A percentile compares a stretch with the other conserved stretches of the same genome.
These are phyloP conservation scores for Actenoides hombroni DNA, from an alignment of 2,113 vertebrate species.

Conservation along the genomic window DNA sequence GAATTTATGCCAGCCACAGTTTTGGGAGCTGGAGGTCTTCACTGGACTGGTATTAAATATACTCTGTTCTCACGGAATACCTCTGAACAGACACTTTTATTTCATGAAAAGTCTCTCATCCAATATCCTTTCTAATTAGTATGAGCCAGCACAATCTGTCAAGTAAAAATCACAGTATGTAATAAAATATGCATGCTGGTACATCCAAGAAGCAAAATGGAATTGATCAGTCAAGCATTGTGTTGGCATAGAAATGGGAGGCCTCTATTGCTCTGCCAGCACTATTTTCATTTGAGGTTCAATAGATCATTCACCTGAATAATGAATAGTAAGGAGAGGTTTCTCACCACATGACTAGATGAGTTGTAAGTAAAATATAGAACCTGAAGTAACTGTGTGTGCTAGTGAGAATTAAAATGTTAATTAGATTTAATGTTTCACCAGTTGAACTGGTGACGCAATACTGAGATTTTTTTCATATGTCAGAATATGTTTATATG, in stretches of 20 bases:
- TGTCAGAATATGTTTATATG: not conserved
- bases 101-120: conserved; percentile 15
- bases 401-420: not conserved
- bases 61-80: not conserved
- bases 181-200: not conserved
- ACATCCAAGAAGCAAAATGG: conserved; percentile 23
- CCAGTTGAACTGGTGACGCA: not conserved
- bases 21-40: not conserved
- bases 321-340: conserved; percentile 20
- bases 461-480: not conserved
- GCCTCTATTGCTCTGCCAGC: conserved; percentile 14
- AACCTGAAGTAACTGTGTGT: not conserved
- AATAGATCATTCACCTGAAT: not conserved
- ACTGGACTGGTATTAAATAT: not conserved
- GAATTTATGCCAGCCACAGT: not conserved
- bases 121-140: not conserved
- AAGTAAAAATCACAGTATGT: conserved; percentile 17
- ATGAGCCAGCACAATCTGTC: not conserved
- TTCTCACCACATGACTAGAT: not conserved
- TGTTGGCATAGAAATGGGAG: not conserved
- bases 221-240: conserved; percentile 47
- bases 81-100: not conserved
- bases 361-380: not conserved
- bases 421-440: not conserved
- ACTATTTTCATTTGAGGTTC: conserved; percentile 20